Evolutionary conservation across 2,113 vertebrate species (phyloP), one percentile per base, ranked within the genome.

Genomic region (Crotophaga sulcirostris): DNA sequence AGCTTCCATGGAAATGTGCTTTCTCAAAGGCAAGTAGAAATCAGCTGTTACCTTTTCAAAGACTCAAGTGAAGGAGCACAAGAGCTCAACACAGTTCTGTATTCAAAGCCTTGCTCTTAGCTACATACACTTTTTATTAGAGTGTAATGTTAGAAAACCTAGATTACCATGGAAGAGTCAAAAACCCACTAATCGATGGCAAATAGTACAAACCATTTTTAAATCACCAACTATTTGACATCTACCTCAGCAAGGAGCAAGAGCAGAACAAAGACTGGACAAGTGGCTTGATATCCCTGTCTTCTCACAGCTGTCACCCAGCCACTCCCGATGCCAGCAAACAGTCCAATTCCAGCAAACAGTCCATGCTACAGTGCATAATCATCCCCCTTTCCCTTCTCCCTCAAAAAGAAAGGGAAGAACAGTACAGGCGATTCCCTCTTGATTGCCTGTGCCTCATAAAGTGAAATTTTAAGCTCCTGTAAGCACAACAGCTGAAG

Each of bases 251-350:
- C 91, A 90, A 84, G 56, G 18, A 86, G 36, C 40, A 88, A 66
- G 54, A 66, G 38, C 31, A 90, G 68, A 90, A 89, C 34, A 90
- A 87, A 87, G 89, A 69, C 0, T 63, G 38, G 51, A 60, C 60
- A 92, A 72, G 83, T 78, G 62, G 62, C 77, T 33, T 55, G 63
- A 94, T 88, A 91, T 52, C 83, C 60, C 19, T 55, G 42, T 84
- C 83, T 94, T 91, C 86, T 90, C 82, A 74, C 90, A 93, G 93
- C 84, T 93, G 95, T 67, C 92, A 92, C 29, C 75, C 89, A 81
- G 62, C 34, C 80, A 63, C 64, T 95, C 80, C 67, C 0, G 1
- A 54, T 33, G 78, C 86, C 83, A 84, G 55, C 79, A 85, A 87
- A 51, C 74, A 64, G 64, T 44, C 45, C 0, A 0, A n/a, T 33